A percentile compares a stretch with the other conserved stretches of the same genome.
These are phyloP conservation scores for Reticulitermes speratus DNA, from an alignment of 1,140 invertebrate genomes.

Conservation along the genomic window DNA sequence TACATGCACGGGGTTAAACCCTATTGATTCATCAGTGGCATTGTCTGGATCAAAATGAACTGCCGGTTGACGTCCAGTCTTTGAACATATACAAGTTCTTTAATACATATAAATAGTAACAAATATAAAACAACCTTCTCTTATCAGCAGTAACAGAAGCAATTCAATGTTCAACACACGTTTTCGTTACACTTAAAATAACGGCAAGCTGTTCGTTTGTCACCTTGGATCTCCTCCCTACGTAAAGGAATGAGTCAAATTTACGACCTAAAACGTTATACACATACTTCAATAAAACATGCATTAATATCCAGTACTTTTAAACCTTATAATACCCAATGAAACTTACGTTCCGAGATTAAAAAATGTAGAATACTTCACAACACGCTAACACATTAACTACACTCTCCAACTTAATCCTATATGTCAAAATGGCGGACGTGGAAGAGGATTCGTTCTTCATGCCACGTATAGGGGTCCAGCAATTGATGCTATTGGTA, in stretches of 20 bases:
- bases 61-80: conserved; percentile 27
- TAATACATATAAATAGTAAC: not conserved
- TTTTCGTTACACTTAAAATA: not conserved
- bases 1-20: conserved; percentile 27
- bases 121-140: not conserved
- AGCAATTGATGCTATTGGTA: conserved; percentile 44
- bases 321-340: not conserved
- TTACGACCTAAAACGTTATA: not conserved
- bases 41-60: conserved; percentile 27
- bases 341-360: conserved; percentile 27
- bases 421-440: conserved; percentile 78
- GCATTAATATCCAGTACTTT: not conserved
- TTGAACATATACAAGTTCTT: not conserved
- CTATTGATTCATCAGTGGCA: conserved; percentile 31
- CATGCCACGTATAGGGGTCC: conserved; percentile 69
- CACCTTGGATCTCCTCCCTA: conserved; percentile 48
- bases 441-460: conserved; percentile 68
- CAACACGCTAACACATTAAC: conserved; percentile 67
- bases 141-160: not conserved
- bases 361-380: conserved; percentile 48
- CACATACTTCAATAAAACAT: not conserved
- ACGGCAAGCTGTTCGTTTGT: conserved; percentile 40
- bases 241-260: conserved; percentile 11
- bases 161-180: not conserved
- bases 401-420: conserved; percentile 65